Base-by-base conservation (phyloP, 2,113 vertebrate genomes). In the Polyodon spathula region DNA sequence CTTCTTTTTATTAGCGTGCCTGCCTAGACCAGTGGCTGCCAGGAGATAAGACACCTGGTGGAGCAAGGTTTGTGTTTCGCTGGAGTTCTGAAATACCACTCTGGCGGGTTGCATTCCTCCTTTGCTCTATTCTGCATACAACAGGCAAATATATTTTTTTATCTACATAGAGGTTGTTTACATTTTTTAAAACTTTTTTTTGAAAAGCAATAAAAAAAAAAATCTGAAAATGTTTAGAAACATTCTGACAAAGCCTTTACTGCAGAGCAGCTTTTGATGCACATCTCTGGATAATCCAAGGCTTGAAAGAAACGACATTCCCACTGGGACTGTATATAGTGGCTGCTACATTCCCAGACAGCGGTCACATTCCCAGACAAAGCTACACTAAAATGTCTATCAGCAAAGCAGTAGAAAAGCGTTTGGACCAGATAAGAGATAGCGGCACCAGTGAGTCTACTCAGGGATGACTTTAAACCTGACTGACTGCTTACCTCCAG, bases 281-380 rank as follows among this genome's bases (percentile, higher is more conserved):
- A 4, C 4, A 50, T 8, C 46, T 38, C 54, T n/a, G 11, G 8
- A 50, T 50, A 50, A 50, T 50, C 46, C 46, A 10, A 50, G 46
- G 10, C 46, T 14, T 50, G 46, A 50, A 50, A 50, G 46, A 50
- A 50, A 50, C 10, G 46, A 50, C 4, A 50, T 50, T 50, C 11
- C 11, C 46, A 50, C 46, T 4, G 11, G 46, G 46, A 12, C 11
- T 50, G 46, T 50, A 12, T 12, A 50, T 12, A 50, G 46, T 50
- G 46, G 46, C 46, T 12, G 4, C 46, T 42, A n/a, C 56, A 58
- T 58, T 58, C 56, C 56, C 56, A 58, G 56, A 58, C 56, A 42
- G 38, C 37, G 4, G 39, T 42, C 15, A 17, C 42, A 59, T 48
- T 46, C 58, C 15, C 58, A 59, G 42, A 59, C 43, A 11, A 14